These are phyloP conservation scores for Neoarius graeffei DNA, from an alignment of 2,113 vertebrate species.

Conservation along the genomic window DNA sequence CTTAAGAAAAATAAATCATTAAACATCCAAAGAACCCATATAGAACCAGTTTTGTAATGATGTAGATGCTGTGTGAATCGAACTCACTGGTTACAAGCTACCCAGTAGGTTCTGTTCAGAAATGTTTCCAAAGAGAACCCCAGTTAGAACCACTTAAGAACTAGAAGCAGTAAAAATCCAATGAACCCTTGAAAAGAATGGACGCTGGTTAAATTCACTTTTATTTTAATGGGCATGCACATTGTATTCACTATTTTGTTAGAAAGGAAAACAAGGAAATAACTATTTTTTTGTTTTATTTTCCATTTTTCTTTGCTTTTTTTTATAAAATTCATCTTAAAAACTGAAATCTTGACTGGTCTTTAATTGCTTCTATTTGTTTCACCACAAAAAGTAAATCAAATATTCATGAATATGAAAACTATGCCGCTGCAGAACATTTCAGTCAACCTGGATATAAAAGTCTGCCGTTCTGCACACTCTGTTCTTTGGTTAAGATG, in stretches of 20 bases:
- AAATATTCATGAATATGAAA: slow-evolving; percentile 4
- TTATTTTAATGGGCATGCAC: no score
- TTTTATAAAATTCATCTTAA: background rate
- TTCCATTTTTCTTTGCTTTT: background rate
- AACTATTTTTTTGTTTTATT: background rate
- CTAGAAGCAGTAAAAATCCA: background rate
- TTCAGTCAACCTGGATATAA: background rate
- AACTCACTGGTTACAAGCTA: background rate
- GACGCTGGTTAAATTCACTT: no score
- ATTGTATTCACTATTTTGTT: background rate
- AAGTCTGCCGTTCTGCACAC: background rate
- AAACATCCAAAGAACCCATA: background rate
- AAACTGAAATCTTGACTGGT: background rate
- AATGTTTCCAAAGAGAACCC: background rate
- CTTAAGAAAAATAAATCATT: background rate
- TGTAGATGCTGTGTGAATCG: background rate
- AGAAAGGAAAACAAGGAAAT: background rate
- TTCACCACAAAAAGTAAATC: background rate
- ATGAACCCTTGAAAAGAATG: background rate
- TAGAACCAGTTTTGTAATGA: background rate
- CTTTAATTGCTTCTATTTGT: background rate
- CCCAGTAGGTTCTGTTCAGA: background rate
- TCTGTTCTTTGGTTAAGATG: background rate
- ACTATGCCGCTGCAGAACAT: background rate
- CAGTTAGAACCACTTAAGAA: background rate